Percentiles rank a stretch among this genome's conserved stretches.
phyloP scores from a whole-genome alignment of 2,797 vertebrate species.

The Ctenochaetus hawaiiensis region DNA sequence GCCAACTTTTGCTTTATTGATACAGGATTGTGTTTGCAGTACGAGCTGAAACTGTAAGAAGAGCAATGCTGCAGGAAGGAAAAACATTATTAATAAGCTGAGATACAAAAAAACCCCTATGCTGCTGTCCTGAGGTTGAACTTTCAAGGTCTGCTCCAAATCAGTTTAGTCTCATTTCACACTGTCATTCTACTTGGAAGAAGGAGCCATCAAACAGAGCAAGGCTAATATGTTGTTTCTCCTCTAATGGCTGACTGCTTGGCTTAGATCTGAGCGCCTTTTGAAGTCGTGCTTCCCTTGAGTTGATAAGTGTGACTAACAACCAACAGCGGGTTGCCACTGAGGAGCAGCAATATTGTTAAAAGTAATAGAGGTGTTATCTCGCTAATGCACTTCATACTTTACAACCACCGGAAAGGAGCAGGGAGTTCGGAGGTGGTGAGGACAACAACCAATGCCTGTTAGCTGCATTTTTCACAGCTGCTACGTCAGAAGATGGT shows the following conservation, averaged over 20 bases:
- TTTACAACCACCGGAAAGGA: slow-evolving; percentile 52
- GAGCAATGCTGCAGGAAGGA: not conserved
- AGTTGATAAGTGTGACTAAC: slow-evolving; percentile 75
- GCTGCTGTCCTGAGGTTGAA: slow-evolving; percentile 55
- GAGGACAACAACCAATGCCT: slow-evolving; percentile 43
- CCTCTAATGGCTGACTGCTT: slow-evolving; percentile 62
- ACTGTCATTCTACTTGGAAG: slow-evolving; percentile 54
- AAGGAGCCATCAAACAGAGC: slow-evolving; percentile 65
- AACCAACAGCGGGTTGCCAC: slow-evolving; percentile 55
- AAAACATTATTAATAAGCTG: slow-evolving; percentile 18
- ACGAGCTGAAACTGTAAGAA: not conserved
- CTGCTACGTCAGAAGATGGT: slow-evolving; percentile 21
- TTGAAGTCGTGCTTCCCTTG: slow-evolving; percentile 64
- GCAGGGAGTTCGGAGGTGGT: not conserved
- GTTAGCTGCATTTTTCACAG: slow-evolving; percentile 46
- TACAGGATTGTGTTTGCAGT: not conserved
- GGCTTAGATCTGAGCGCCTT: slow-evolving; percentile 57
- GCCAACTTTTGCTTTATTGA: too few relatives aligned
- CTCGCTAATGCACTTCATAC: slow-evolving; percentile 69
- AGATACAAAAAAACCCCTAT: not conserved
- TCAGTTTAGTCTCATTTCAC: slow-evolving; percentile 68
- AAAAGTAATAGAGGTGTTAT: slow-evolving; percentile 76
- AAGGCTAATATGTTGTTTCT: slow-evolving; percentile 65
- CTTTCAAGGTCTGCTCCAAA: slow-evolving; percentile 39
- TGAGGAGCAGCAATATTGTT: slow-evolving; percentile 65